Conservation (phyloP, 2,113 vertebrate species). For the Gymnorhina tibicen region DNA sequence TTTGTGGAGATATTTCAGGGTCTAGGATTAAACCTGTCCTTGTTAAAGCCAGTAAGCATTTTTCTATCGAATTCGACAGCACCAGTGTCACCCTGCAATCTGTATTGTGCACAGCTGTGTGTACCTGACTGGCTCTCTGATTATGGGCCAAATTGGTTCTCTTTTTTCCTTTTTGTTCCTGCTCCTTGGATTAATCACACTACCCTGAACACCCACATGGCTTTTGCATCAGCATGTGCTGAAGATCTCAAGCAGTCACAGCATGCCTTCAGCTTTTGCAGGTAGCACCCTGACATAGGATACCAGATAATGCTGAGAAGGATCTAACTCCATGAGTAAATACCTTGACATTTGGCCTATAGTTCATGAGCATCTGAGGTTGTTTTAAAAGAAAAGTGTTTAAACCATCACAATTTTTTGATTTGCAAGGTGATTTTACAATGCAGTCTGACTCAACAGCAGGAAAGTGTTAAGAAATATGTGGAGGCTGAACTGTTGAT, state of each 20-base stretch:
- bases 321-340: not conserved
- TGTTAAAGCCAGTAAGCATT: slow-evolving; percentile 9
- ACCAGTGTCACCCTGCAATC: not conserved
- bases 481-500: not conserved
- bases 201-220: not conserved
- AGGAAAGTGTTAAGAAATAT: not conserved
- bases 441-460: not conserved
- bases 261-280: not conserved
- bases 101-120: not conserved
- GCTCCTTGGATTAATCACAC: not conserved
- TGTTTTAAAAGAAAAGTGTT: not conserved
- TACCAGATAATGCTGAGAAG: not conserved
- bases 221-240: not conserved
- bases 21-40: not conserved
- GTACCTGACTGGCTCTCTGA: not conserved
- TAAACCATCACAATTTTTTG: not conserved
- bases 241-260: not conserved
- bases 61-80: not conserved
- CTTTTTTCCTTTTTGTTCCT: not conserved
- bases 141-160: not conserved
- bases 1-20: not conserved
- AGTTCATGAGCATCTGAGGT: not conserved
- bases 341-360: not conserved
- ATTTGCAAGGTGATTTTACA: not conserved
- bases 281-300: not conserved